Evolutionary conservation across 92 coral and sea anemone genomes (phyloP), one percentile per base, ranked within the genome.

Genomic region (Actinostola sp.): DNA sequence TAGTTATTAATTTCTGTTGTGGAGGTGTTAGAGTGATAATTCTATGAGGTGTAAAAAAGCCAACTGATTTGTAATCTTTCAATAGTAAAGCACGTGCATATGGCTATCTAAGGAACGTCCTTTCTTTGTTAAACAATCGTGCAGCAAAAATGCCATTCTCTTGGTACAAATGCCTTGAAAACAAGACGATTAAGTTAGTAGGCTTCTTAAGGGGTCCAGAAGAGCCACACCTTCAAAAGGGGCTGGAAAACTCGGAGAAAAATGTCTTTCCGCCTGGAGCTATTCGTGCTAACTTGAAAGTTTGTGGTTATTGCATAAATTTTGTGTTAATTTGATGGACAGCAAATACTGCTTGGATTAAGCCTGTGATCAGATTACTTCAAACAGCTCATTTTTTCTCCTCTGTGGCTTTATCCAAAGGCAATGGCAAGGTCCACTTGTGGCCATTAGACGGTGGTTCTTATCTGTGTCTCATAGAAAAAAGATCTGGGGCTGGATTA

Each of bases 1-100:
- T 31, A 34, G 26, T 51, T 17, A 16, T 1, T 35, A 20, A 61
- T 61, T 15, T n/a, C 33, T 20, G 12, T 26, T 9, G 39, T 48
- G 61, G 46, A 3, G 34, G 57, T 68, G 58, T 48, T 26, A 25
- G n/a, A 45, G 21, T 24, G 63, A 32, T 68, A 6, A 68, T 19
- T 68, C 29, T 17, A 27, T 46, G 51, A 50, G 49, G 62, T 68
- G 62, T 52, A 52, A 68, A 51, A 49, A 38, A 31, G 29, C 5
- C 32, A 13, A 56, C 62, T 68, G 74, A 48, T 68, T 68, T 68
- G 48, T 68, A 68, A 68, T 68, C 74, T 68, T 51, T 33, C 31
- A 1, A 33, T 50, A 38, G n/a, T n/a, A 68, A 67, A 30, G 36
- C 74, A 68, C 74, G 58, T 51, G 50, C 74, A 68, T 68, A 68